Base-by-base conservation (phyloP, 37 sponge, comb jelly and placozoan species). In the Cladorhizidae sp. region DNA sequence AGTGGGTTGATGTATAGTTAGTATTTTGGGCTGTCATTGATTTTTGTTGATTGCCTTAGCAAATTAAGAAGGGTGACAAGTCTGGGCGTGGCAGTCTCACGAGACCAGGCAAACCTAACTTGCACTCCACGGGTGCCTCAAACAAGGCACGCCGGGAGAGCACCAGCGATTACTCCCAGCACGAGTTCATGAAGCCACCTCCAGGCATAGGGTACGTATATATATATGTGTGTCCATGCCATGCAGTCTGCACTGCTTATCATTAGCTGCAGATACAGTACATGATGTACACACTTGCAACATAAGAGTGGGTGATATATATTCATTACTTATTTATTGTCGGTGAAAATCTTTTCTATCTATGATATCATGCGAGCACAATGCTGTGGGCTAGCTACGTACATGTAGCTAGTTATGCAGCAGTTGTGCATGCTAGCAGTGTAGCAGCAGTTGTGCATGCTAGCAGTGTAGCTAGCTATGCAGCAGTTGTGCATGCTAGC, bases 141-240 rank as follows among this genome's bases (percentile, higher is more conserved):
- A 73, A 55, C 23, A 81, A 59, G 64, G 88, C 88, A 12, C 62
- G 64, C 40, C 71, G 54, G 28, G 83, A 59, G 40, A 82, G 83
- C 41, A 50, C 22, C 57, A 82, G 61, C 49, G 88, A 88, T 65
- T 86, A 86, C 74, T 82, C 88, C 58, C 76, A 88, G 31, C 78
- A 77, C 40, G 88, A 81, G 22, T 88, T 88, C 40, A 82, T 88
- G 88, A 86, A 86, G 42, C 50, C 86, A 6, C 86, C 86, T 20
- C 51, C 41, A 2, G 78, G 78, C 59, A 74, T 74, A 75, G 84
- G 84, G 84, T 83, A 39, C 1, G 75, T n/a, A n/a, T n/a, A n/a
- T n/a, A n/a, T 20, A 54, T 54, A 18, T 18, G 56, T 54, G 56
- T 20, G 56, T 20, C 18, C 18, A 54, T 54, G 18, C 18, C 14